Evolutionary conservation across 2,797 vertebrate species (phyloP), one percentile per base, ranked within the genome.

Genomic region (Labeo calbasu): DNA sequence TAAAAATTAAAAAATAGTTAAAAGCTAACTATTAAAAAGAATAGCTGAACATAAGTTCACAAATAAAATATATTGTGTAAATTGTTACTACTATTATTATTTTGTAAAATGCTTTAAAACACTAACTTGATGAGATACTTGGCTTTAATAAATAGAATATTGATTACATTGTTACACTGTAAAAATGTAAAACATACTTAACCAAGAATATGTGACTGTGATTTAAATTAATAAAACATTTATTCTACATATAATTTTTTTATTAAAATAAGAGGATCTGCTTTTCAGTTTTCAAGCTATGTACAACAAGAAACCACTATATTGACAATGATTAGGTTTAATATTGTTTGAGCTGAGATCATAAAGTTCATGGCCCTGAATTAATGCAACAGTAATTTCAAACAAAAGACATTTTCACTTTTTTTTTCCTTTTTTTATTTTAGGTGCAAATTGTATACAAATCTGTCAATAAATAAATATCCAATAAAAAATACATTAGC

Each of bases 391-490:
- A 78, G 17, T 65, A 15, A 78, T 78, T 78, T 65, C 59, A 21
- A 77, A 46, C 55, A 46, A 43, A 46, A 46, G 1, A 6, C 23
- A 21, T 48, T 48, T 61, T 14, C 4, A 11, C 5, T 0, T 15
- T 65, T 50, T 46, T 8, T n/a, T 23, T n/a, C n/a, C 15, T 53
- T 32, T 53, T 28, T 71, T 81, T 81, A 40, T 59, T 71, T 32
- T 25, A 19, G 13, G 15, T 17, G n/a, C 6, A 65, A 13, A 40
- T 48, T 48, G 36, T 32, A 55, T 66, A 65, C 10, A 76, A 55
- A 68, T 15, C 9, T 19, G 19, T 36, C 36, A 78, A 84, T 84
- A 84, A 84, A 84, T 84, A 84, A 78, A 84, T 36, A 70, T 83
- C n/a, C 15, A 4, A 57, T 70, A 70, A 23, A 83, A 46, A 77